Percentiles rank a stretch among this genome's conserved stretches.
Conservation (phyloP, 2,113 vertebrate genomes). For the Caranx melampygus region DNA sequence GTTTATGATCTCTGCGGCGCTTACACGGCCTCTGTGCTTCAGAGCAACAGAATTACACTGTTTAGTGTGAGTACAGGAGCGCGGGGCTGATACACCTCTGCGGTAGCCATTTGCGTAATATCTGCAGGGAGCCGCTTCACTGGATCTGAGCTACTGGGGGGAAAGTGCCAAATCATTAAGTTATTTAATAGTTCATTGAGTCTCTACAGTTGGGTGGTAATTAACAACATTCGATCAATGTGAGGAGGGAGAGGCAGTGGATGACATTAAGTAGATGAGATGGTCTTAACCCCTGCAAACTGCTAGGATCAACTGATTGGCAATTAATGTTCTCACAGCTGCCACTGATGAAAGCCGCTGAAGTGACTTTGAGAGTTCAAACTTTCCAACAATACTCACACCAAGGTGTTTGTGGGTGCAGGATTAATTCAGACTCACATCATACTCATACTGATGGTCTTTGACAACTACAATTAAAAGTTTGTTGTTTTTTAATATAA, state of each 20-base stretch:
- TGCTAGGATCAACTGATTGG: conserved; percentile 71
- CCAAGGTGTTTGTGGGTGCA: neutral
- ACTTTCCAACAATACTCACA: conserved; percentile 24
- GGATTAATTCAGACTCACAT: neutral
- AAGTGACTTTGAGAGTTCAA: conserved; percentile 63
- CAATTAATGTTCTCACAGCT: conserved; percentile 70
- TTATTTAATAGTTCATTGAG: conserved; percentile 82
- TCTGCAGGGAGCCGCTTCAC: conserved; percentile 48
- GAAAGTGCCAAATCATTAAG: conserved; percentile 76
- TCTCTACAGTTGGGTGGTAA: conserved; percentile 75
- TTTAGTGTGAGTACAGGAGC: conserved; percentile 21
- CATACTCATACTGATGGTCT: neutral
- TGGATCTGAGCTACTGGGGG: conserved; percentile 53
- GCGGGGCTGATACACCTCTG: conserved; percentile 34
- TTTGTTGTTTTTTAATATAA: too few relatives aligned
- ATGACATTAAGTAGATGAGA: conserved; percentile 75
- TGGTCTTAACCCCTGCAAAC: conserved; percentile 73
- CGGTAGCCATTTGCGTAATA: conserved; percentile 55
- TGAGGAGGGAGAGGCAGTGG: conserved; percentile 51
- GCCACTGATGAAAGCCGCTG: conserved; percentile 55
- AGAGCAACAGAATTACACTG: conserved; percentile 33
- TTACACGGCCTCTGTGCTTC: conserved; percentile 37
- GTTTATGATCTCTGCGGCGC: conserved; percentile 46
- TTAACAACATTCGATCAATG: conserved; percentile 77
- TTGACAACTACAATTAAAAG: neutral